Percentiles rank a stretch among this genome's conserved stretches.
These are phyloP conservation scores for Orchesella flavescens DNA, from an alignment of 2,888 invertebrate genomes.

Conservation along the genomic window DNA sequence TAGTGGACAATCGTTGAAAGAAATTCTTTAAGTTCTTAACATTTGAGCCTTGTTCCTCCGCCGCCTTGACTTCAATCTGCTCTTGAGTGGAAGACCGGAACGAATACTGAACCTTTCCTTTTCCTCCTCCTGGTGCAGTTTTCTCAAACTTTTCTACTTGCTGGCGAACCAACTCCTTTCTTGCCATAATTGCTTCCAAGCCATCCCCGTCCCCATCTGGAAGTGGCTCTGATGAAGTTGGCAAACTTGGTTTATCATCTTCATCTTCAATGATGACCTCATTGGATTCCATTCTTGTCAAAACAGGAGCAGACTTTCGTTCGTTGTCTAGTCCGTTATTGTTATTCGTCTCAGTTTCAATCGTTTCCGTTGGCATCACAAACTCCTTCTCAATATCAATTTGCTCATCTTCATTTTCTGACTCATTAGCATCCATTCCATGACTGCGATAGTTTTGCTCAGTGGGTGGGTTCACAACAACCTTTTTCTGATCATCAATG, in stretches of 20 bases:
- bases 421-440: constrained; percentile 12
- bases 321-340: not conserved
- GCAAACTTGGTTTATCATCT: not conserved
- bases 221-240: not conserved
- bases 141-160: constrained; percentile 58
- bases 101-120: constrained; percentile 50
- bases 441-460: not conserved
- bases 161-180: constrained; percentile 48
- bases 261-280: constrained; percentile 28
- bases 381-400: constrained; percentile 47
- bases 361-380: constrained; percentile 7
- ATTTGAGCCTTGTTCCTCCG: constrained; percentile 36
- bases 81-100: constrained; percentile 31
- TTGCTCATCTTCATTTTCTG: constrained; percentile 42
- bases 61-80: not conserved
- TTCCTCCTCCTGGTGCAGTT: constrained; percentile 17
- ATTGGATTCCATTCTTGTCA: constrained; percentile 23
- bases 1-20: constrained; percentile 56
- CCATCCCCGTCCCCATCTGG: constrained; percentile 11
- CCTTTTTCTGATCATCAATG: constrained; percentile 12
- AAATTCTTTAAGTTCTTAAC: constrained; percentile 61
- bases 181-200: constrained; percentile 38
- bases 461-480: too few species aligned
- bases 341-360: not conserved
- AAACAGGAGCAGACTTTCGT: not conserved